These are phyloP conservation scores for Pyrochroa serraticornis DNA, from an alignment of 2,888 invertebrate species.

Conservation along the genomic window DNA sequence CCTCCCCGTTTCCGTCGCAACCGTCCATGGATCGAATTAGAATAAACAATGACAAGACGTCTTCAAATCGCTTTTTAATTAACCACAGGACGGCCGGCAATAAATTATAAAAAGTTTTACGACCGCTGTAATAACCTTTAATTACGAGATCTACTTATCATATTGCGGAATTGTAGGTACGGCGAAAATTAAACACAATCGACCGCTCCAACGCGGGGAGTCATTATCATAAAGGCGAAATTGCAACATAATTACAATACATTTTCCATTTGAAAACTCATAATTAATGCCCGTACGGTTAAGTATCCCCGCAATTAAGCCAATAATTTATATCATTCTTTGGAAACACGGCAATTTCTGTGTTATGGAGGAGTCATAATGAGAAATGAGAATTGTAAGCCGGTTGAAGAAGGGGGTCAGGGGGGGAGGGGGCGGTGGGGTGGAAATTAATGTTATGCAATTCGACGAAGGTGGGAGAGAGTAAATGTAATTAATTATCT, in stretches of 20 bases:
- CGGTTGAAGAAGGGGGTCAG: slow-evolving; percentile 36
- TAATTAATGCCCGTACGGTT: slow-evolving; percentile 51
- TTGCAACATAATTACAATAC: slow-evolving; percentile 17
- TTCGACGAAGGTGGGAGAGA: slow-evolving; percentile 63
- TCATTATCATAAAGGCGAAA: slow-evolving; percentile 2
- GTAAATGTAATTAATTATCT: slow-evolving; percentile 71
- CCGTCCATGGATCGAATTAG: slow-evolving; percentile 3
- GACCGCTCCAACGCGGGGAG: neutral
- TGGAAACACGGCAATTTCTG: slow-evolving; percentile 44
- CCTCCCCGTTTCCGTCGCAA: neutral
- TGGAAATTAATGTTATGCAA: slow-evolving; percentile 61
- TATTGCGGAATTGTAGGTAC: neutral
- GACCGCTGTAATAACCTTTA: slow-evolving; percentile 8
- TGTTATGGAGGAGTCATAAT: slow-evolving; percentile 55
- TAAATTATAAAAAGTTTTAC: slow-evolving; percentile 1
- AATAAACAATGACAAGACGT: slow-evolving; percentile 12
- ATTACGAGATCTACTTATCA: slow-evolving; percentile 23
- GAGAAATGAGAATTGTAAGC: slow-evolving; percentile 57
- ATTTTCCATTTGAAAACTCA: slow-evolving; percentile 45
- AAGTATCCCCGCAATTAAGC: slow-evolving; percentile 53
- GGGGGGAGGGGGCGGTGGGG: slow-evolving; percentile 40
- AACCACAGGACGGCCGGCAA: neutral
- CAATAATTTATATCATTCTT: slow-evolving; percentile 55
- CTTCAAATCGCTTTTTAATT: slow-evolving; percentile 27
- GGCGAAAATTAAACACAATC: neutral